Conservation (phyloP, 2,888 invertebrate genomes). For the Pachycephus smyrnensis region DNA sequence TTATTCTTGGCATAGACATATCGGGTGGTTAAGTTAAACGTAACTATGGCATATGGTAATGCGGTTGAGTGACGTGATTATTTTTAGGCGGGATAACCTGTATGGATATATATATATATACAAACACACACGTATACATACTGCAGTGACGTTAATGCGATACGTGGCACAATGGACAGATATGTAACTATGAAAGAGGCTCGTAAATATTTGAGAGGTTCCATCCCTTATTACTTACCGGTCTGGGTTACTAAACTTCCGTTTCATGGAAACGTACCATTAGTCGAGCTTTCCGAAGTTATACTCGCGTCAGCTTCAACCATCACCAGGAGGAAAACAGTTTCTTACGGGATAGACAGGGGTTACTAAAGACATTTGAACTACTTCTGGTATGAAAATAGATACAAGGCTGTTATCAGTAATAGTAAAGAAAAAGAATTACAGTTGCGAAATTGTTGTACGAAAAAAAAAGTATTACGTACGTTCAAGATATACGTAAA, state of each 20-base stretch:
- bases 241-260: conserved; percentile 42
- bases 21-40: not conserved
- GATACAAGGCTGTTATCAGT: not conserved
- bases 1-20: not conserved
- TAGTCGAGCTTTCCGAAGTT: conserved; percentile 38
- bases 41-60: not conserved
- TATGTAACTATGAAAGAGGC: not conserved
- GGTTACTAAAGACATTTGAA: not conserved
- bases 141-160: not conserved
- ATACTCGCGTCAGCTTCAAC: conserved; percentile 1
- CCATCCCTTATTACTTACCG: conserved; percentile 42
- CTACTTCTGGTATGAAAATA: not conserved
- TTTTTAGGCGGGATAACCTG: not conserved
- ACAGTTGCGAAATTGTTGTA: not conserved
- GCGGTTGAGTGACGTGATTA: not conserved
- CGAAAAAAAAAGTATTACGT: not conserved
- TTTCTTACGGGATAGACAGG: not conserved
- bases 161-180: not conserved
- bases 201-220: conserved; percentile 44
- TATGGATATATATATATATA: not conserved
- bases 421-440: not conserved
- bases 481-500: not conserved
- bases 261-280: conserved; percentile 38
- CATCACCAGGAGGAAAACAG: too few species aligned
- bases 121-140: too few species aligned